These are phyloP conservation scores for Galago senegalensis DNA, from an alignment of 2,797 vertebrate species.

Conservation along the genomic window DNA sequence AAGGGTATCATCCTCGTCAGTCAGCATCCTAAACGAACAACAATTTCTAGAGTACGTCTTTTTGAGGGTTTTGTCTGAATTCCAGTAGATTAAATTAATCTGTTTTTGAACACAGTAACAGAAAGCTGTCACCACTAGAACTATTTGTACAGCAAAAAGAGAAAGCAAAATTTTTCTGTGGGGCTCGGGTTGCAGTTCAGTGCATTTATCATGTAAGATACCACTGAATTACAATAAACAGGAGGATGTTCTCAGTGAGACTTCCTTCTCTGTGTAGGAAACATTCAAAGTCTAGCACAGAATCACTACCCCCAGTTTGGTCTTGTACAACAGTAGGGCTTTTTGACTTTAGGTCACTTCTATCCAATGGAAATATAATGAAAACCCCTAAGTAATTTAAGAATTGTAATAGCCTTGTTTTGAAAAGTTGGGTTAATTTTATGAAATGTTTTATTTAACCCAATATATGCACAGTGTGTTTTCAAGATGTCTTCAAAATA, in stretches of 20 bases:
- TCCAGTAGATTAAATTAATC: background rate
- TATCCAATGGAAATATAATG: background rate
- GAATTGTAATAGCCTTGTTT: background rate
- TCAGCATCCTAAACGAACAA: background rate
- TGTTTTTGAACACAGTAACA: constrained; percentile 8
- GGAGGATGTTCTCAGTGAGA: background rate
- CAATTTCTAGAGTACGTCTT: background rate
- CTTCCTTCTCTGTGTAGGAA: background rate
- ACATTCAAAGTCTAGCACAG: background rate
- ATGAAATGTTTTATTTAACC: constrained; percentile 44
- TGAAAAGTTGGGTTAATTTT: constrained; percentile 4
- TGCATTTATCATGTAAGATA: background rate
- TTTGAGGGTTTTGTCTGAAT: constrained; percentile 53
- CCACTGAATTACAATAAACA: background rate
- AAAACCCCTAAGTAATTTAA: background rate
- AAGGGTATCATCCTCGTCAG: background rate
- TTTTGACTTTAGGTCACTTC: background rate
- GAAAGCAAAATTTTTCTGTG: background rate
- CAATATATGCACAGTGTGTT: constrained; percentile 46
- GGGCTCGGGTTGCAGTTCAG: background rate
- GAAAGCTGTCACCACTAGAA: background rate
- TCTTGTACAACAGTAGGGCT: background rate
- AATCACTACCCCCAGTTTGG: background rate
- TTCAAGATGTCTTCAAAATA: constrained; percentile 11
- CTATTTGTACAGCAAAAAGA: constrained; percentile 24